Percentiles rank a stretch among this genome's conserved stretches.
Evolutionary conservation across 2,888 invertebrate species (phyloP).

Genomic region (Allophyes oxyacanthae): DNA sequence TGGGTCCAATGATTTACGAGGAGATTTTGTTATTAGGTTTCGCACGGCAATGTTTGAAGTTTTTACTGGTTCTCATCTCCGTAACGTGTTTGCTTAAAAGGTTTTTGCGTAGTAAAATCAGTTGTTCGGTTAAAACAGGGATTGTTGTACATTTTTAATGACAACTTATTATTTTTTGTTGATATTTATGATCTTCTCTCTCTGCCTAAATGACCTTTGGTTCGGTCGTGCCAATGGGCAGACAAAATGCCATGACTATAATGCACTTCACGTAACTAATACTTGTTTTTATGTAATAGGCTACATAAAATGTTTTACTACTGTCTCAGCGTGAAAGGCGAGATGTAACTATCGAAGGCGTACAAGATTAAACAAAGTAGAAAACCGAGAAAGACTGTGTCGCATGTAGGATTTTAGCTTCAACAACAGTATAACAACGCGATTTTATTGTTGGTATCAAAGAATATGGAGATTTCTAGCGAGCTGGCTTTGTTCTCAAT

Average conservation of each 20-base stretch:
- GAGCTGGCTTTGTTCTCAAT: background rate
- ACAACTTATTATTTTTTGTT: conserved; percentile 15
- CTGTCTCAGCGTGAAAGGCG: conserved; percentile 11
- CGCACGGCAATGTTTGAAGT: conserved; percentile 40
- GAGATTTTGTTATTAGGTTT: conserved; percentile 51
- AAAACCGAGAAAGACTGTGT: conserved; percentile 17
- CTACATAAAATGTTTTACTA: conserved; percentile 21
- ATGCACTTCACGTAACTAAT: background rate
- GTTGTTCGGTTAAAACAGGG: conserved; percentile 17
- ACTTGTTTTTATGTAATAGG: conserved; percentile 5
- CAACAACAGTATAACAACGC: background rate
- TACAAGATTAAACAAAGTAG: conserved; percentile 34
- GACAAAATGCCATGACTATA: background rate
- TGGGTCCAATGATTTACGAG: conserved; percentile 53
- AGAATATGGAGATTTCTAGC: conserved; percentile 12
- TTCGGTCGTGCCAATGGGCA: background rate
- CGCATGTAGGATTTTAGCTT: conserved; percentile 27
- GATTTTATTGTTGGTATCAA: conserved; percentile 8
- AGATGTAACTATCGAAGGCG: conserved; percentile 21
- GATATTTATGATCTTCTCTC: conserved; percentile 14
- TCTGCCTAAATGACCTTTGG: background rate
- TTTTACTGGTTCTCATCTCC: conserved; percentile 44
- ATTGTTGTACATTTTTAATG: conserved; percentile 21
- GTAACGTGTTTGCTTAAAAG: conserved; percentile 37
- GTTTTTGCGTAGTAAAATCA: conserved; percentile 34